These are phyloP conservation scores for Neotoxoptera formosana DNA, from an alignment of 1,140 invertebrate genomes.

Conservation along the genomic window DNA sequence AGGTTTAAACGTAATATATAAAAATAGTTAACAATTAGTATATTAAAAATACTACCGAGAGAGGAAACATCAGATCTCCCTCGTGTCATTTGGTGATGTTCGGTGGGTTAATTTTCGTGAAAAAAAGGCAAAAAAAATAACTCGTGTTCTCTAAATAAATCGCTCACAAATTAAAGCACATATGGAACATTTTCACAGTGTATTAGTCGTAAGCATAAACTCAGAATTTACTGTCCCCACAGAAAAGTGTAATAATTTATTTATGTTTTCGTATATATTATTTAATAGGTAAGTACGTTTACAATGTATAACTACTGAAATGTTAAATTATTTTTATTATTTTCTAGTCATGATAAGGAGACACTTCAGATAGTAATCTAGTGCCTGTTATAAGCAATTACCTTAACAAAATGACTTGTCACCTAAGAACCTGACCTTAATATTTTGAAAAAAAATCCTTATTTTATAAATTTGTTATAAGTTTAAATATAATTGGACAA, in stretches of 20 bases:
- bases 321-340: not conserved
- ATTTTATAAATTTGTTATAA: not conserved
- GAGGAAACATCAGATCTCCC: not conserved
- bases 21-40: slow-evolving; percentile 11
- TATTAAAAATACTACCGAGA: slow-evolving; percentile 2
- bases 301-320: not conserved
- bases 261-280: not conserved
- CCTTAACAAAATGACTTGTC: not conserved
- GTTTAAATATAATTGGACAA: no score
- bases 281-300: no score
- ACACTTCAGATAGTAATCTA: not conserved
- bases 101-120: not conserved
- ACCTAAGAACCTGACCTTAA: not conserved
- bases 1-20: slow-evolving; percentile 15
- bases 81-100: not conserved
- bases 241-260: not conserved
- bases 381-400: not conserved
- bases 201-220: not conserved
- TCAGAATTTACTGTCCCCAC: not conserved
- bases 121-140: not conserved
- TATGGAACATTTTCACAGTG: not conserved
- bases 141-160: slow-evolving; percentile 17
- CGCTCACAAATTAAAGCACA: not conserved
- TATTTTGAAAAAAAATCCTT: not conserved
- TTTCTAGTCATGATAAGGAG: not conserved